Evolutionary conservation across 2,113 vertebrate species (phyloP).

Genomic region (Numida meleagris): DNA sequence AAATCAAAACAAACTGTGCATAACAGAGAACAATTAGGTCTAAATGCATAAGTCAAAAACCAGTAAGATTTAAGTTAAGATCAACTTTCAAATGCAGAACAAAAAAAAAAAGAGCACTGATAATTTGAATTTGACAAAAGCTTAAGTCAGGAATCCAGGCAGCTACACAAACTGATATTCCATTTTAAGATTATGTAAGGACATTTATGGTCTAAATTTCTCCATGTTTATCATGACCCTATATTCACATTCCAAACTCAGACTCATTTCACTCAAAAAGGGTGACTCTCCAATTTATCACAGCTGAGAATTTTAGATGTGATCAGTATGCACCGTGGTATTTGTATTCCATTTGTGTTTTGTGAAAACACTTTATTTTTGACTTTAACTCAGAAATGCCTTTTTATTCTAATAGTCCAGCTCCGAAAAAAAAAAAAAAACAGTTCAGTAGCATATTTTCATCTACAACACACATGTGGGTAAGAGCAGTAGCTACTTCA

Average conservation of each 20-base stretch:
- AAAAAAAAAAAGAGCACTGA: background rate
- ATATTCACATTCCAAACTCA: constrained; percentile 35
- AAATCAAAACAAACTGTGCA: background rate
- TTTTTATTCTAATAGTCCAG: background rate
- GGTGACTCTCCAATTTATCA: constrained; percentile 1
- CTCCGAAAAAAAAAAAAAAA: background rate
- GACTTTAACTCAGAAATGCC: background rate
- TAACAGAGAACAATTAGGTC: background rate
- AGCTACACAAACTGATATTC: background rate
- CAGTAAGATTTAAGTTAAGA: background rate
- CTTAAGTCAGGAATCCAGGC: background rate
- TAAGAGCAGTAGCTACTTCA: constrained; percentile 86
- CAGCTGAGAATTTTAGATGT: background rate
- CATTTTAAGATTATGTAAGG: background rate
- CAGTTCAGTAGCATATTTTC: constrained; percentile 62
- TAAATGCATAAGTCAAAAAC: background rate
- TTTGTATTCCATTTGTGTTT: background rate
- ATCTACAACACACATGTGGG: constrained; percentile 58
- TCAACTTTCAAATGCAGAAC: background rate
- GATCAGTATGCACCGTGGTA: background rate
- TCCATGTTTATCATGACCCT: background rate
- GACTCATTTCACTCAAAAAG: constrained; percentile 8
- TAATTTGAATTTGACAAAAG: background rate
- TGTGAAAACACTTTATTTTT: background rate
- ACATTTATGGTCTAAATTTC: constrained; percentile 7